A percentile compares a stretch with the other conserved stretches of the same genome.
These are phyloP conservation scores for Columba livia DNA, from an alignment of 2,113 vertebrate species.

Conservation along the genomic window DNA sequence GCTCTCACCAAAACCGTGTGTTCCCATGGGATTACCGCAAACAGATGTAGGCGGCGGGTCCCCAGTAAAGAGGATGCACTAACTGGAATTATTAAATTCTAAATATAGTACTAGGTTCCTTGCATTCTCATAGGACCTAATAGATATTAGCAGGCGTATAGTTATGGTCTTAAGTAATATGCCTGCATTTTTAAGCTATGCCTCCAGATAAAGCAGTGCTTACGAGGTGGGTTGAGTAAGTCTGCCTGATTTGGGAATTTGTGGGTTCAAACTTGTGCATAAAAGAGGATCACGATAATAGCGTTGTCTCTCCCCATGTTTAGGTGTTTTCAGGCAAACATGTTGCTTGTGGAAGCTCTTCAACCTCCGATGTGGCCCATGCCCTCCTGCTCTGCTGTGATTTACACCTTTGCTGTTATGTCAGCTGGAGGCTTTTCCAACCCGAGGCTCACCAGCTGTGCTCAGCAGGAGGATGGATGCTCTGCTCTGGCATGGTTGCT, in stretches of 20 bases:
- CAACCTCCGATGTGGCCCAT: accelerated
- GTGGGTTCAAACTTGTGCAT: background rate
- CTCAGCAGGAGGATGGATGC: background rate
- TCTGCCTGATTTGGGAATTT: background rate
- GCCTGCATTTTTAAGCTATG: background rate
- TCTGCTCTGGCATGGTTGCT: background rate
- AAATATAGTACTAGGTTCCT: background rate
- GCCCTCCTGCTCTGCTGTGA: background rate
- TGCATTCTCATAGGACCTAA: background rate
- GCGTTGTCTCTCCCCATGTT: background rate
- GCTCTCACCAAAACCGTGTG: accelerated
- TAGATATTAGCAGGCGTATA: background rate
- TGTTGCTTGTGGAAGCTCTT: background rate
- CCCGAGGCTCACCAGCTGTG: background rate
- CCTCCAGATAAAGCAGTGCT: background rate
- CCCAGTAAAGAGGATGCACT: background rate
- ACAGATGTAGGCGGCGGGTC: background rate
- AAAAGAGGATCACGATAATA: background rate
- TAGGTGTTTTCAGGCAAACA: background rate
- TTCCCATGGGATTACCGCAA: background rate
- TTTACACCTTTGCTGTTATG: accelerated
- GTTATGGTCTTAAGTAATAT: background rate
- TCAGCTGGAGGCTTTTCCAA: background rate
- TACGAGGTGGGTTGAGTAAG: background rate
- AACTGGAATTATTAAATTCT: background rate